Evolutionary conservation across 2,113 vertebrate species (phyloP), one percentile per base, ranked within the genome.

Genomic region (Scopus umbretta): DNA sequence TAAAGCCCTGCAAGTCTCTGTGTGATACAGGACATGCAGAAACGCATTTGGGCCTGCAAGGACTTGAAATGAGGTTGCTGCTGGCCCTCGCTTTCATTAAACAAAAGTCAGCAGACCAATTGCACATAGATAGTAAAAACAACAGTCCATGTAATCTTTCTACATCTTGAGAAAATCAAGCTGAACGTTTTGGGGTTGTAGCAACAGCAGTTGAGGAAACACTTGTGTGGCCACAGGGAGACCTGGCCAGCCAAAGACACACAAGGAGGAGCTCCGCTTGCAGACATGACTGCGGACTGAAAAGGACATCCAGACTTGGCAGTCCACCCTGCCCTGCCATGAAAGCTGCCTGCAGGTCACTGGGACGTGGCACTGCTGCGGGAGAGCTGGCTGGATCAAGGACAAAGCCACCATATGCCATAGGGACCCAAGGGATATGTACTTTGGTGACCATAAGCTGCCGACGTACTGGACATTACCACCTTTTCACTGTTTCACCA

Each of bases 171-270:
- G 32, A 40, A 74, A 66, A 21, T 8, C 29, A 52, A 59, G 72
- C 25, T 40, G 63, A 58, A 38, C 13, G 1, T 6, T 40, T 36
- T 20, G 79, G 70, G 50, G 17, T 10, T 68, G 34, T 30, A 30
- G 3, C 66, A 61, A 42, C 34, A 43, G 66, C 58, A 15, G 34
- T 1, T 63, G 49, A 36, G 66, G 38, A 65, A 55, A 36, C 0
- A 1, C 17, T 6, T 38, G 50, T 8, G 17, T 4, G 26, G 79
- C 43, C 29, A 1, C 2, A 0, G 58, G 40, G 65, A 40, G 38
- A 55, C 14, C 15, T 8, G 40, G 56, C 9, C 50, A 38, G 36
- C 29, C 59, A 25, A 34, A 62, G 42, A 1, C 16, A 2, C 0
- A 12, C 38, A 1, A 70, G 50, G 50, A 76, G 50, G 40, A 43